phyloP scores from a whole-genome alignment of 2,113 vertebrate species.

The Heterochromis multidens region DNA sequence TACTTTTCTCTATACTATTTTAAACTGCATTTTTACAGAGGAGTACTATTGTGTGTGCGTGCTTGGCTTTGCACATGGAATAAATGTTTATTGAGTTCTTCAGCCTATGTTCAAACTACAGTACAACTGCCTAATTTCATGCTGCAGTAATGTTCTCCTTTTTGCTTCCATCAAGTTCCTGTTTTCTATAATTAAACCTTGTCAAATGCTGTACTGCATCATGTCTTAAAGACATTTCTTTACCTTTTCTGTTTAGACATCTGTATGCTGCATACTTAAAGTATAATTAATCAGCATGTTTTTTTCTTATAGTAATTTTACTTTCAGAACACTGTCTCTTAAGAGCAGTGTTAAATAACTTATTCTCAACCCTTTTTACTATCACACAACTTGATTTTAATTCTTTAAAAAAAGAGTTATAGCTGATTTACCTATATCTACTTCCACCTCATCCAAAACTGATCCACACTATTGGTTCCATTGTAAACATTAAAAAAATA shows the following conservation, averaged over 20 bases:
- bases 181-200: not conserved
- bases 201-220: not conserved
- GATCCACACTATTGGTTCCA: not conserved
- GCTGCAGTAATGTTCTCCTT: not conserved
- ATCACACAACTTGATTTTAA: not conserved
- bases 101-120: not conserved
- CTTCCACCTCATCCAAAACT: not conserved
- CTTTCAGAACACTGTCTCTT: not conserved
- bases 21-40: not conserved
- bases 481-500: not conserved
- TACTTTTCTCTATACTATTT: not conserved
- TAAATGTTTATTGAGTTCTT: not conserved
- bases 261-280: not conserved
- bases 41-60: not conserved
- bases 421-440: not conserved
- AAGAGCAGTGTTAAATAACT: not conserved
- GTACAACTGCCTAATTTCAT: not conserved
- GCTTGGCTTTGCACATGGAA: not conserved
- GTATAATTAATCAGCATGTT: not conserved
- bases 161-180: not conserved
- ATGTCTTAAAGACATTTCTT: not conserved
- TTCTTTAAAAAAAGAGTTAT: not conserved
- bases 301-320: not conserved
- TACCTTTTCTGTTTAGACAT: not conserved
- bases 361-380: not conserved